phyloP scores from a whole-genome alignment of 2,888 invertebrate species.

The Drosophila neotestacea region DNA sequence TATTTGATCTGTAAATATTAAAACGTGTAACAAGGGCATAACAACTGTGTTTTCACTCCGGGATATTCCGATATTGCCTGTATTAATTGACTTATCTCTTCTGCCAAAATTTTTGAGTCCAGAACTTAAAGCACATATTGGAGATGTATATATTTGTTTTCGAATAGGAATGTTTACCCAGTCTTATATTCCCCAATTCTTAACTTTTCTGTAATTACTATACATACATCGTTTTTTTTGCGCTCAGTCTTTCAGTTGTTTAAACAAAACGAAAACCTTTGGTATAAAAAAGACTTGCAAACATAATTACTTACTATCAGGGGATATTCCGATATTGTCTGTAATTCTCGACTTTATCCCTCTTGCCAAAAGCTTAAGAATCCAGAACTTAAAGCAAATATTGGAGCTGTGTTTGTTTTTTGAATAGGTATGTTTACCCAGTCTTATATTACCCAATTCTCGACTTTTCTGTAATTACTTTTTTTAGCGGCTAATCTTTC shows the following conservation, averaged over 20 bases:
- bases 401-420: not conserved
- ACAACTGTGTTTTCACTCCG: slow-evolving; percentile 30
- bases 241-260: no score
- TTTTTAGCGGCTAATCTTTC: not conserved
- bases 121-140: not conserved
- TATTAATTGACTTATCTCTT: not conserved
- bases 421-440: not conserved
- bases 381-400: no score
- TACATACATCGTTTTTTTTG: no score
- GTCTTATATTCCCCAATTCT: not conserved
- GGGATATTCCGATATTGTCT: slow-evolving; percentile 3
- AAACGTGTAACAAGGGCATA: not conserved
- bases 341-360: slow-evolving; percentile 1
- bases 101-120: not conserved
- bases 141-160: not conserved
- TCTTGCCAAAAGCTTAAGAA: no score
- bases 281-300: no score
- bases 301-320: not conserved
- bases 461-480: no score
- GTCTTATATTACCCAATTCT: not conserved
- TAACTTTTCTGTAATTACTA: no score
- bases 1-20: not conserved
- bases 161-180: not conserved
- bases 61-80: slow-evolving; percentile 6
- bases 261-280: no score